These are phyloP conservation scores for Otus sunia DNA, from an alignment of 2,113 vertebrate genomes.

Conservation along the genomic window DNA sequence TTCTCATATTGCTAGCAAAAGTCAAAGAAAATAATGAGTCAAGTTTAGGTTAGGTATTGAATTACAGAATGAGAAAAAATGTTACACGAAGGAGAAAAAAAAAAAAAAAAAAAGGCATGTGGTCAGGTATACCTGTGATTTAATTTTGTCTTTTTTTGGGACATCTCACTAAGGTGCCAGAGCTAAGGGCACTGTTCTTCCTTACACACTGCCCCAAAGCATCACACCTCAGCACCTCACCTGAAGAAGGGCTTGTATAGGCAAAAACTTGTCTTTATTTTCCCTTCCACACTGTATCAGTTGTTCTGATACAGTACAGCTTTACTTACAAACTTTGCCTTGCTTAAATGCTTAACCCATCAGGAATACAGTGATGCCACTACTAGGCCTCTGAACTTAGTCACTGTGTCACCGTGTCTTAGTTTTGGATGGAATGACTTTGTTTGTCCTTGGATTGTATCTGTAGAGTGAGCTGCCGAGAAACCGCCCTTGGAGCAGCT, in stretches of 20 bases:
- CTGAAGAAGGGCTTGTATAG: not conserved
- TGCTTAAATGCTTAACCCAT: not conserved
- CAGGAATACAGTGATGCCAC: not conserved
- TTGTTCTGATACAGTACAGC: not conserved
- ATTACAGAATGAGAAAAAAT: not conserved
- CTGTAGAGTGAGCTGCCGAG: not conserved
- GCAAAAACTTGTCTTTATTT: not conserved
- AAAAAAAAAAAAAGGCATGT: not conserved
- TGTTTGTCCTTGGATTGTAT: not conserved
- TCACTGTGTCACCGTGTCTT: accelerated
- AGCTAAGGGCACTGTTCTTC: not conserved
- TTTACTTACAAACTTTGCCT: not conserved
- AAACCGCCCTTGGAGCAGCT: not conserved
- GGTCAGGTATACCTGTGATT: not conserved
- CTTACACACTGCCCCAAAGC: not conserved
- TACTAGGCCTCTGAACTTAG: not conserved
- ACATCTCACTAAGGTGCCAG: not conserved
- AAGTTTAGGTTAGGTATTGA: not conserved
- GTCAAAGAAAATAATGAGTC: not conserved
- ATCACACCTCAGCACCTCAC: not conserved
- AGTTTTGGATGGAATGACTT: constrained; percentile 16
- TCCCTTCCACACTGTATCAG: not conserved
- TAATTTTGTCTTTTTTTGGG: not conserved
- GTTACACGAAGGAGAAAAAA: not conserved
- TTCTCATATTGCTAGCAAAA: not conserved